Base-by-base conservation (phyloP, 2,888 invertebrate genomes). In the Polyommatus icarus region DNA sequence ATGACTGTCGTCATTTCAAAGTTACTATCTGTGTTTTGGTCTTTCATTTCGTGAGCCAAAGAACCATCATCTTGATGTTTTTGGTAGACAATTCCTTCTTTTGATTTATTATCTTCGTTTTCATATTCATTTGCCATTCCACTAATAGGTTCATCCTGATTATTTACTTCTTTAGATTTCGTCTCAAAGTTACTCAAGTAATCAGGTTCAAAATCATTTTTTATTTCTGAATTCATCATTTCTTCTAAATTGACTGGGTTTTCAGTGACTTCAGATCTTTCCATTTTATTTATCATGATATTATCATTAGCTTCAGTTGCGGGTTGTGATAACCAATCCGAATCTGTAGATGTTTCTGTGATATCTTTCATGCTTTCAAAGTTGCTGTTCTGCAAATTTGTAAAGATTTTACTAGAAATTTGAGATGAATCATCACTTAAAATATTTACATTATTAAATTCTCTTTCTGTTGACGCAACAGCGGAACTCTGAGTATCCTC, bases 121-220 rank as follows among this genome's bases (percentile, higher is more conserved):
- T 92, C 90, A 81, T 93, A 92, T 83, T 93, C 91, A 76, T 89
- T 87, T 59, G 84, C 81, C 87, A 91, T 89, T 50, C 88, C 89
- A 79, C 91, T 92, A 71, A 90, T 79, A 3, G 89, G 88, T 77
- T 87, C 87, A 75, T 91, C 89, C 50, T 85, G 85, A 76, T 91
- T 89, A 77, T 85, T 80, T 78, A 83, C 83, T 85, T 89, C 90
- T 76, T 83, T 86, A 73, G 81, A 83, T 76, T 83, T 87, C 24
- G 87, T 80, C 73, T 85, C 87, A 85, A 90, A 87, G 78, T 87
- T 89, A 82, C 81, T 91, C 78, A 93, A 85, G 81, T 94, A 93
- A 84, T 93, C 93, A 0, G 93, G 91, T 81, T 92, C 93, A 80
- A 90, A 90, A 83, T 93, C 92, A 77, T 91, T 89, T 83, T 90